Base-by-base conservation (phyloP, 2,888 invertebrate genomes). In the Daptonema setosum region DNA sequence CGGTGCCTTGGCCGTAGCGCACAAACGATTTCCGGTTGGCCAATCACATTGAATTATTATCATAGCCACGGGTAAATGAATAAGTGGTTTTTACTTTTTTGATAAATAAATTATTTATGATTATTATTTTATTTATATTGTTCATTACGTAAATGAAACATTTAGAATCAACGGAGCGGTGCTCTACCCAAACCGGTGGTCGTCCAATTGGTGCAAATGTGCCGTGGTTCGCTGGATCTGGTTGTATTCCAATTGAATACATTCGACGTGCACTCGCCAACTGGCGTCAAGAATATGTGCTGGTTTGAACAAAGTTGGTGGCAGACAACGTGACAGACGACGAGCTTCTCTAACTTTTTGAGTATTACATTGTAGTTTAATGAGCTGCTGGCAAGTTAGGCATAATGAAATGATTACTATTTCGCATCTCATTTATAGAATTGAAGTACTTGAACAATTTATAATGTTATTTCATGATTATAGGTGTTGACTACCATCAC, bases 261-360 rank as follows among this genome's bases (percentile, higher is more conserved):
- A 8, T 54, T 67, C 43, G 68, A 80, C 82, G 47, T 62, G 48
- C 17, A 47, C 47, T 47, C 8, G 17, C 8, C 8, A 11, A 35
- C 11, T 35, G 35, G 35, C 17, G 35, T 35, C 11, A 8, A 35
- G 11, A 35, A 35, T 35, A 17, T 35, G 11, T 8, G 8, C 11
- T 35, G 35, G 35, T 35, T 35, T 35, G 35, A 35, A 17, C 11
- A 17, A 35, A 17, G 35, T 35, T 11, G 11, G 35, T 35, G 8
- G 35, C 17, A 11, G 35, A 11, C 11, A 11, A 8, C 8, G 35
- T 41, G n/a, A n/a, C n/a, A n/a, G n/a, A n/a, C n/a, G n/a, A n/a
- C n/a, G n/a, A n/a, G n/a, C n/a, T n/a, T n/a, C n/a, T n/a, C n/a
- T n/a, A n/a, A n/a, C n/a, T 8, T 17, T 17, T 8, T 35, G 17